Percentiles rank a stretch among this genome's conserved stretches.
Conservation (phyloP, 2,888 invertebrate species). For the Aleiodes leptofemur region DNA sequence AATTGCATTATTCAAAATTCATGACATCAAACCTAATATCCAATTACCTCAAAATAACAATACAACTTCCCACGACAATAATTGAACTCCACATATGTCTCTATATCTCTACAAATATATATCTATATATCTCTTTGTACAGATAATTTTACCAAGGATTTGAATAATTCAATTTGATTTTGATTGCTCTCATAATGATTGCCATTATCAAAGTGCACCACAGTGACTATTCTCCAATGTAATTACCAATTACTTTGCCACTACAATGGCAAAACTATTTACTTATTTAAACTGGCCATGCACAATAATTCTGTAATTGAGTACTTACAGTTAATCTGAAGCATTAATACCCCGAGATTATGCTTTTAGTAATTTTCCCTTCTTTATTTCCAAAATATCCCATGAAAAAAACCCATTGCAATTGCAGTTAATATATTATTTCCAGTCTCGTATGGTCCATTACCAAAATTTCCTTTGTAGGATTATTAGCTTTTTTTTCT, state of each 20-base stretch:
- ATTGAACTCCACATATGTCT: background rate
- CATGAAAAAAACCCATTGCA: background rate
- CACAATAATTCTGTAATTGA: conserved; percentile 27
- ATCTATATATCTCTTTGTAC: background rate
- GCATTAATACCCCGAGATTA: conserved; percentile 20
- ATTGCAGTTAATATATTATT: conserved; percentile 29
- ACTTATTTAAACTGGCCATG: conserved; percentile 20
- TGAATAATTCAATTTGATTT: conserved; percentile 7
- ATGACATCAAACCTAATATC: too few relatives aligned
- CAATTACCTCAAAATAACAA: too few relatives aligned
- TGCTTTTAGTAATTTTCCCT: background rate
- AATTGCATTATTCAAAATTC: too few relatives aligned
- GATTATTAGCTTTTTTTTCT: conserved; percentile 9
- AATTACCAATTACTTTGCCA: conserved; percentile 24
- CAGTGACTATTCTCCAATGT: conserved; percentile 3
- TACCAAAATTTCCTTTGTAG: conserved; percentile 17
- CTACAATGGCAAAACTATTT: background rate
- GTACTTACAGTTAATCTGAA: background rate
- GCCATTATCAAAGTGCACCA: conserved; percentile 7
- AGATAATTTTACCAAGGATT: conserved; percentile 3
- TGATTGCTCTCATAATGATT: conserved; percentile 25
- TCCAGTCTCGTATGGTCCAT: background rate
- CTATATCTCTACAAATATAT: too few relatives aligned
- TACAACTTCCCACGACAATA: background rate
- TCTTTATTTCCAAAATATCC: conserved; percentile 8